Conservation (phyloP, 2,888 invertebrate genomes). For the Lasioglossum vierecki region DNA sequence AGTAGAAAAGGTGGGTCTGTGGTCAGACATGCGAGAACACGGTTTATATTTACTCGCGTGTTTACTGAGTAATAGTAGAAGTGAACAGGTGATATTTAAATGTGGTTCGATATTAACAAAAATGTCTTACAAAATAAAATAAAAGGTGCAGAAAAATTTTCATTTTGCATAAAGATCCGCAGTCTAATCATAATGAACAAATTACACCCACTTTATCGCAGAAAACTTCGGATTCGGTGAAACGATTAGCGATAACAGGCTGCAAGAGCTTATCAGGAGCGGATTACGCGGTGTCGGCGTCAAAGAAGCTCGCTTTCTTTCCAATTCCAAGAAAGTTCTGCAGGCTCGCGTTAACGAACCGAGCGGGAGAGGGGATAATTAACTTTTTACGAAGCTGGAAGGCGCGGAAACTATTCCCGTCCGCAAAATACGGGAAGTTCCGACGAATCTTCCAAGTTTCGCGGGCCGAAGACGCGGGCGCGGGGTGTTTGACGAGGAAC, state of each 20-base stretch:
- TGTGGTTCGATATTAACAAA: too few species aligned
- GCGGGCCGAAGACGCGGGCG: background rate
- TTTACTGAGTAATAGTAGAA: background rate
- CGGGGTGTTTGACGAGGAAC: background rate
- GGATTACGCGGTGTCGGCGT: constrained; percentile 2
- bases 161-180: background rate
- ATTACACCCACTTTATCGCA: background rate
- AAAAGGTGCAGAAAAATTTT: background rate
- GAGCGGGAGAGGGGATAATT: background rate
- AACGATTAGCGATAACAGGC: background rate
- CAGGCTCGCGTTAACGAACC: background rate
- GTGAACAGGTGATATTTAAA: background rate
- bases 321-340: background rate
- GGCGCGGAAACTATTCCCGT: background rate
- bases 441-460: background rate
- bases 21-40: background rate
- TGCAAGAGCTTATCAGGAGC: background rate
- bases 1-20: background rate
- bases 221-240: background rate
- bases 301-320: background rate
- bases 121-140: too few species aligned
- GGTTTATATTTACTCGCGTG: background rate
- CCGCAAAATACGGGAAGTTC: background rate
- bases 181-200: background rate
- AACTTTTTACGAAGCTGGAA: background rate